Conservation (phyloP, 2,797 vertebrate genomes). For the Poecilia picta region DNA sequence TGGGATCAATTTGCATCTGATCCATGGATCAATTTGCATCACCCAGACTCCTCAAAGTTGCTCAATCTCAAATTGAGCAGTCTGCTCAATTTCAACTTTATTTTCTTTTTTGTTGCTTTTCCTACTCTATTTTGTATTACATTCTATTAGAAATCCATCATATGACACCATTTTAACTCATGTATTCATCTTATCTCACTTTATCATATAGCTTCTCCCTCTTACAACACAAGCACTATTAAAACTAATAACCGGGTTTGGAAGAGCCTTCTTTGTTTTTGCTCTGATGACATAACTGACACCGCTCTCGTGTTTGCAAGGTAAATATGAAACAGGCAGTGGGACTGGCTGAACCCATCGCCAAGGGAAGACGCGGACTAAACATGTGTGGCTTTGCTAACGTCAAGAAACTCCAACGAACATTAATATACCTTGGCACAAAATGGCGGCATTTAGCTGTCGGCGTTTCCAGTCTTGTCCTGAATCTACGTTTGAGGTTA, state of each 20-base stretch:
- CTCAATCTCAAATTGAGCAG: no score
- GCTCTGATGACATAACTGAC: background rate
- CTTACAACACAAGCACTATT: background rate
- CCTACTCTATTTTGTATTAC: background rate
- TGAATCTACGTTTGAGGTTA: background rate
- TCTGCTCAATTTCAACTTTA: no score
- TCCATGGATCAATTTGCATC: no score
- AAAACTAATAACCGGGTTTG: background rate
- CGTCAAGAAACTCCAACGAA: background rate
- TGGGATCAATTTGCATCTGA: no score
- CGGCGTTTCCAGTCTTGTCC: background rate
- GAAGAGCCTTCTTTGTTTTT: background rate
- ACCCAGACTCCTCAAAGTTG: no score
- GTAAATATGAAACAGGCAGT: background rate
- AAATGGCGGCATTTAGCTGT: background rate
- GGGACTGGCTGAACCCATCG: background rate
- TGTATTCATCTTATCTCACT: background rate
- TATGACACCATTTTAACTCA: background rate
- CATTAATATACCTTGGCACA: background rate
- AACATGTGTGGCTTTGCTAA: background rate
- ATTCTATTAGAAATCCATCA: background rate
- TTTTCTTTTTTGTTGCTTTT: background rate
- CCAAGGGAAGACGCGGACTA: background rate
- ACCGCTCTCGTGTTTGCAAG: background rate
- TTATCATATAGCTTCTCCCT: background rate